Base-by-base conservation (phyloP, 2,888 invertebrate species). In the Melipona bicolor region DNA sequence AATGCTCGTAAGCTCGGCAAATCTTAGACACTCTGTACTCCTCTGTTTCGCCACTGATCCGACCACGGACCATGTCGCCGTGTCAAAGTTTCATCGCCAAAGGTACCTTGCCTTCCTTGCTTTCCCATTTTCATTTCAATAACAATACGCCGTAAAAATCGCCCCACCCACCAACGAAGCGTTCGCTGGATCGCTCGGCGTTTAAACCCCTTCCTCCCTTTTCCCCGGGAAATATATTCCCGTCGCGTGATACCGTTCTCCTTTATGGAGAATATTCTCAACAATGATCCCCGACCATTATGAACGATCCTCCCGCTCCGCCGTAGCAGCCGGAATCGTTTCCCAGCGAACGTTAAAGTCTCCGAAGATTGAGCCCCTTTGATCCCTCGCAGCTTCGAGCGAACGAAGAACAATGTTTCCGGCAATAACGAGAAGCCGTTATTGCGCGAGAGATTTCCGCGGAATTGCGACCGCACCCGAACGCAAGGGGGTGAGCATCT, bases 231-330 rank as follows among this genome's bases (percentile, higher is more conserved):
- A 70, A 67, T 74, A 78, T 64, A 70, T 74, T 71, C 59, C 67
- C 52, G 64, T 61, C 61, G 75, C 70, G 54, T 68, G 80, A 85
- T 84, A 76, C 73, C 56, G 69, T 79, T 69, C 72, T 19, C 79
- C 19, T 85, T 76, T 56, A 77, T 52, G 56, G 80, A 54, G 76
- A 84, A 84, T 73, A 79, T 85, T 69, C 79, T 50, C 73, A 50
- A 65, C 85, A 85, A 85, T 85, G 84, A 85, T 85, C 84, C 73
- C 64, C 36, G 19, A 62, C 82, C 83, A 79, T 86, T 86, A 82
- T 72, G 74, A 75, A 61, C 79, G 72, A 86, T 83, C 73, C 80
- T 73, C 43, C 43, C 43, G 0, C 43, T 43, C 43, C 43, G 0
- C 24, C 43, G 65, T 32, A 43, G 54, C 59, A 71, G 73, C 62